phyloP scores from a whole-genome alignment of 2,797 vertebrate species.

The Scolopax bukidnonensis region DNA sequence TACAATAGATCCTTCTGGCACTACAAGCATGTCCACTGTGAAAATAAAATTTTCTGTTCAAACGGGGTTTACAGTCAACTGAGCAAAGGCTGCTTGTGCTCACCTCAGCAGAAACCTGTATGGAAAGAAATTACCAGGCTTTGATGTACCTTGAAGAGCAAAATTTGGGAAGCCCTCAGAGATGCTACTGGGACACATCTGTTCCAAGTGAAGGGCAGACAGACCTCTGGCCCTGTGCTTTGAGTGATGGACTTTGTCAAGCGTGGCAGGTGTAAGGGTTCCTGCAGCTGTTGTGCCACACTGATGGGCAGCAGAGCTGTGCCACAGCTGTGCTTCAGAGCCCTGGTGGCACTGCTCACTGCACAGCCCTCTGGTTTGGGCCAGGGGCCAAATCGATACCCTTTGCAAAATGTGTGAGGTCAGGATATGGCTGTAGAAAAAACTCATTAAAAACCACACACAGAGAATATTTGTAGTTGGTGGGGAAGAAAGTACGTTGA shows the following conservation, averaged over 20 bases:
- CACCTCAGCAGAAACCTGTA: background rate
- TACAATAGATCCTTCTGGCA: background rate
- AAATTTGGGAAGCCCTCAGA: background rate
- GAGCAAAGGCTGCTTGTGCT: background rate
- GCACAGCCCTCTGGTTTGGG: background rate
- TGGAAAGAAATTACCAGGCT: accelerated
- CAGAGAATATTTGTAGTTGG: background rate
- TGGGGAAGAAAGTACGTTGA: background rate
- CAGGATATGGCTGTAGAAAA: background rate
- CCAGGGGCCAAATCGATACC: background rate
- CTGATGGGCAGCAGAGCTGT: background rate
- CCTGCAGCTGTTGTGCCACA: background rate
- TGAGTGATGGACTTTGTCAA: background rate
- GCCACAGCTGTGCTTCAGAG: background rate
- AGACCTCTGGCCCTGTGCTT: background rate
- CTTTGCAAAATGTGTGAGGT: background rate
- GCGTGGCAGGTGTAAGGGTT: background rate
- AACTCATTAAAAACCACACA: background rate
- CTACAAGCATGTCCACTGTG: accelerated
- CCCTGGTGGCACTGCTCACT: background rate
- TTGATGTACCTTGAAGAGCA: background rate
- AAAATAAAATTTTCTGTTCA: background rate
- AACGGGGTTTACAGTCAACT: background rate
- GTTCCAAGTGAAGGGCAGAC: background rate
- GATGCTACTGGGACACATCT: accelerated